phyloP scores from a whole-genome alignment of 2,888 invertebrate genomes.

The Acrobasis suavella region DNA sequence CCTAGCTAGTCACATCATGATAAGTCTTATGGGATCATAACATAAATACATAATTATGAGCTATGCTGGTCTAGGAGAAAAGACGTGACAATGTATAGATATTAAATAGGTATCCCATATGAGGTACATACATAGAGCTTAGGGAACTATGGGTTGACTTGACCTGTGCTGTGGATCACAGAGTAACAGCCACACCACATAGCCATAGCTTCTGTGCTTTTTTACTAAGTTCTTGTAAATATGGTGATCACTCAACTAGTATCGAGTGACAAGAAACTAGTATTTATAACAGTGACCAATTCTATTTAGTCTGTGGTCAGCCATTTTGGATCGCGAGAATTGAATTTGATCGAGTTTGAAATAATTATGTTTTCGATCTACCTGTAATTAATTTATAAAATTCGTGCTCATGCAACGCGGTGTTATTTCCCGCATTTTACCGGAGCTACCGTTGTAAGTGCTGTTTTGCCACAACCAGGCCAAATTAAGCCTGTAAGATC shows the following conservation, averaged over 20 bases:
- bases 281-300: conserved; percentile 3
- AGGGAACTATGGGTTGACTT: too few species aligned
- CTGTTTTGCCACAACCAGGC: conserved; percentile 34
- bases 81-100: too few species aligned
- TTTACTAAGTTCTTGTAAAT: neutral
- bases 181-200: too few species aligned
- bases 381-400: conserved; percentile 58
- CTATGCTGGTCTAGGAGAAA: too few species aligned
- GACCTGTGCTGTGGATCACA: too few species aligned
- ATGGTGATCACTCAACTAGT: too few species aligned
- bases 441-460: conserved; percentile 38
- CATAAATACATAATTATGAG: too few species aligned
- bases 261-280: neutral
- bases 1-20: too few species aligned
- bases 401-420: conserved; percentile 37
- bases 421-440: conserved; percentile 36
- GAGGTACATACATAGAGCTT: too few species aligned
- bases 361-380: conserved; percentile 69
- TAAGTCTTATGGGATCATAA: too few species aligned
- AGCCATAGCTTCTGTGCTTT: too few species aligned
- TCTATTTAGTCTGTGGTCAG: conserved; percentile 56
- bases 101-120: too few species aligned
- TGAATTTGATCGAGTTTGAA: conserved; percentile 50
- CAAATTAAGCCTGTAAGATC: conserved; percentile 53
- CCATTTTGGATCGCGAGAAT: conserved; percentile 69